phyloP scores from a whole-genome alignment of 2,888 invertebrate genomes.

The Enoplolaimus lenunculus region DNA sequence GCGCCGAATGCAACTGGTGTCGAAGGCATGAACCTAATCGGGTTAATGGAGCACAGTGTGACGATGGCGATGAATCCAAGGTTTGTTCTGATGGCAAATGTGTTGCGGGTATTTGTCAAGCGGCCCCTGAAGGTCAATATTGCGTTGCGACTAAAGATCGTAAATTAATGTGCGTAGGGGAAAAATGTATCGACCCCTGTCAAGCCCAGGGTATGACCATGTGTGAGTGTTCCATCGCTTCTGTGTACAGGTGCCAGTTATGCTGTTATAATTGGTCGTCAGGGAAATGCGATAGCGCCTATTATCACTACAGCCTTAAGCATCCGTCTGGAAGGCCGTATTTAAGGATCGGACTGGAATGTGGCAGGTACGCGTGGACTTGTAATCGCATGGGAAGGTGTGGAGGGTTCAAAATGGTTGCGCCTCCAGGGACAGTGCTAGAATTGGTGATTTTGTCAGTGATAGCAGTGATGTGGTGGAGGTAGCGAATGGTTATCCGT shows the following conservation, averaged over 20 bases:
- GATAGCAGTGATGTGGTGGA: no score
- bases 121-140: conserved; percentile 30
- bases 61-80: conserved; percentile 36
- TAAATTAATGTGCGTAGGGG: conserved; percentile 33
- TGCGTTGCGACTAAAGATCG: conserved; percentile 40
- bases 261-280: conserved; percentile 36
- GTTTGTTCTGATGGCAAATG: conserved; percentile 30
- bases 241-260: conserved; percentile 38
- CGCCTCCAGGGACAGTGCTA: no score
- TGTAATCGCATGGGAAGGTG: conserved; percentile 39
- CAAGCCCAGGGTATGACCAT: conserved; percentile 23
- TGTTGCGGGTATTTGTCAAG: conserved; percentile 9
- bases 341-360: conserved; percentile 35
- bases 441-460: no score
- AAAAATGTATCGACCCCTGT: conserved; percentile 39
- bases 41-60: conserved; percentile 37
- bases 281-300: conserved; percentile 36
- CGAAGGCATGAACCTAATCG: no score
- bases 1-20: conserved; percentile 36
- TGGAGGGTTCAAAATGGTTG: no score
- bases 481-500: no score
- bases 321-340: conserved; percentile 30
- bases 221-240: conserved; percentile 36
- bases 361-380: conserved; percentile 34
- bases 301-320: conserved; percentile 33